A percentile compares a stretch with the other conserved stretches of the same genome.
These are phyloP conservation scores for Drosophila pseudoananassae DNA, from an alignment of 1,140 invertebrate species.

Conservation along the genomic window DNA sequence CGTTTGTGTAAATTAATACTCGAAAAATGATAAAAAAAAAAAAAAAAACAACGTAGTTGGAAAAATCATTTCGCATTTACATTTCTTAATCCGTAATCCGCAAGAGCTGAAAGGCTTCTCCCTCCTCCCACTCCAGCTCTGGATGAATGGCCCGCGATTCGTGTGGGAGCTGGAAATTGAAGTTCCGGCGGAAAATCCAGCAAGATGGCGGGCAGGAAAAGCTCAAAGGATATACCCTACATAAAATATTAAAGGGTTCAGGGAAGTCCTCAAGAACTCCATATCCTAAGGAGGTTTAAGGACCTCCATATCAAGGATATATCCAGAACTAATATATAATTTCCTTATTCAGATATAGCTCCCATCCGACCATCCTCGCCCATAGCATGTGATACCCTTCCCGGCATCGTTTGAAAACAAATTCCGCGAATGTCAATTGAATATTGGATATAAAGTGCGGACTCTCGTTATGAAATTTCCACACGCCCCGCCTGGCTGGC, in stretches of 20 bases:
- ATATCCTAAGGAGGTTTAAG: too few species aligned
- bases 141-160: conserved; percentile 41
- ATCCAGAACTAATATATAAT: not conserved
- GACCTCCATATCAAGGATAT: too few species aligned
- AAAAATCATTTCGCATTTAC: conserved; percentile 40
- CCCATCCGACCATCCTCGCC: not conserved
- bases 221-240: not conserved
- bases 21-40: conserved; percentile 5
- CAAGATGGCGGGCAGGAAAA: too few species aligned
- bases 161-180: conserved; percentile 64
- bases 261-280: too few species aligned
- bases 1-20: conserved; percentile 60
- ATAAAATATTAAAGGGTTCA: not conserved
- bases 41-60: not conserved
- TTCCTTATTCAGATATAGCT: not conserved
- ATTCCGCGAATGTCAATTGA: conserved; percentile 77
- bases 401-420: conserved; percentile 24
- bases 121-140: not conserved
- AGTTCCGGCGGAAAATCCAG: conserved; percentile 39
- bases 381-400: not conserved
- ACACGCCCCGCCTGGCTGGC: conserved; percentile 59
- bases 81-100: conserved; percentile 34
- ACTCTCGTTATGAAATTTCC: conserved; percentile 73
- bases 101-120: not conserved
- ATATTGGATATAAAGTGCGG: conserved; percentile 71